Conservation (phyloP, 2,113 vertebrate species). For the Ageneiosus marmoratus region DNA sequence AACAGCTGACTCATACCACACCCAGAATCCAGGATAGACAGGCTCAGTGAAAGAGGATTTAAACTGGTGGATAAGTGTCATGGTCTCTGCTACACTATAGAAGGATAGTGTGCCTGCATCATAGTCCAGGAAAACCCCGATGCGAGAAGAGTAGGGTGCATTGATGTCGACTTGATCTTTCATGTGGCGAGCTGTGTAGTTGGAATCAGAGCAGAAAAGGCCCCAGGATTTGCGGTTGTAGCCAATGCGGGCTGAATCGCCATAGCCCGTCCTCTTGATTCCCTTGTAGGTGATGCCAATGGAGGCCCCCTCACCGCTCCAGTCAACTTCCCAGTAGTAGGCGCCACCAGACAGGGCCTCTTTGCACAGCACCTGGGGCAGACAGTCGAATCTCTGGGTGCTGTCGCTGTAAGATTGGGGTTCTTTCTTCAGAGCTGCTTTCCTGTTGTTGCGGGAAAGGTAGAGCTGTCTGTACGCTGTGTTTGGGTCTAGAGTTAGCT, state of each 20-base stretch:
- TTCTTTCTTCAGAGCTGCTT: conserved; percentile 73
- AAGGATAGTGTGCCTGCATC: conserved; percentile 74
- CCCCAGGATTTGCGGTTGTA: conserved; percentile 86
- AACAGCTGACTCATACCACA: conserved; percentile 79
- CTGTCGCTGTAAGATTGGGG: conserved; percentile 69
- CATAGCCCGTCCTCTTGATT: conserved; percentile 77
- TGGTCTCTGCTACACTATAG: conserved; percentile 69
- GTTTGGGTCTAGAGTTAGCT: conserved; percentile 73
- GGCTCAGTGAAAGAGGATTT: conserved; percentile 76
- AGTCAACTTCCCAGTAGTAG: conserved; percentile 81
- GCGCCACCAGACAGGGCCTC: conserved; percentile 76
- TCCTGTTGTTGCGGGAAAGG: conserved; percentile 74
- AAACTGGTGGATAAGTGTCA: conserved; percentile 79
- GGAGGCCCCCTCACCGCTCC: conserved; percentile 75
- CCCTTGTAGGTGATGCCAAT: conserved; percentile 79
- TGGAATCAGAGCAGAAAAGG: conserved; percentile 79
- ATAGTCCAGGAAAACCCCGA: conserved; percentile 79
- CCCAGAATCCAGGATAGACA: conserved; percentile 81
- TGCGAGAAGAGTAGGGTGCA: conserved; percentile 70
- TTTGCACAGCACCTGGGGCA: conserved; percentile 76
- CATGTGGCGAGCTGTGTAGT: conserved; percentile 81
- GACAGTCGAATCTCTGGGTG: conserved; percentile 71
- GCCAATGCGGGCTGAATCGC: conserved; percentile 78
- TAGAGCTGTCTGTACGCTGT: conserved; percentile 77
- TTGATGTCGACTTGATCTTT: conserved; percentile 76